Evolutionary conservation across 2,113 vertebrate genomes (phyloP).

Genomic region (Pteropus alecto): DNA sequence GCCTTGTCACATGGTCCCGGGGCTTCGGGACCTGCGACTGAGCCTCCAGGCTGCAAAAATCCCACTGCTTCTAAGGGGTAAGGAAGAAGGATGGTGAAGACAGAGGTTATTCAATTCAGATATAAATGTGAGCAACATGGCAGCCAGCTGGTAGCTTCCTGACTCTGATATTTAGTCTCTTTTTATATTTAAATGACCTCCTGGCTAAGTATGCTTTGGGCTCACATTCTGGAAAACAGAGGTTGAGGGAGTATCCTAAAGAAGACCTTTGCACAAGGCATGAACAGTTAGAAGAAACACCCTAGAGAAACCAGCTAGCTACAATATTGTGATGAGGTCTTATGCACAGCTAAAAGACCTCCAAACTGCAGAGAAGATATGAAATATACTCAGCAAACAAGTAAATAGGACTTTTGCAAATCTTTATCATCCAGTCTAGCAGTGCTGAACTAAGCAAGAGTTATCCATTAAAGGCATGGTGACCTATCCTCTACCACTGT

Average conservation of each 20-base stretch:
- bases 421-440: not conserved
- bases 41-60: not conserved
- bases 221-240: slow-evolving; percentile 9
- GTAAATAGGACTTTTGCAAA: slow-evolving; percentile 43
- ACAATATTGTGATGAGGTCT: not conserved
- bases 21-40: not conserved
- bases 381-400: slow-evolving; percentile 36
- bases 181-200: slow-evolving; percentile 7
- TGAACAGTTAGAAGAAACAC: not conserved
- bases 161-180: not conserved
- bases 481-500: slow-evolving; percentile 67
- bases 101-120: not conserved
- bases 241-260: not conserved
- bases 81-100: not conserved
- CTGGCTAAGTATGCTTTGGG: not conserved
- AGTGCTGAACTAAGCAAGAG: slow-evolving; percentile 44
- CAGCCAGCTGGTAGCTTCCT: not conserved
- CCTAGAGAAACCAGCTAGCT: not conserved
- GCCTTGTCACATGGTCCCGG: not conserved
- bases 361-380: not conserved
- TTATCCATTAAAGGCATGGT: slow-evolving; percentile 17
- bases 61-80: not conserved
- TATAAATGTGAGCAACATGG: not conserved
- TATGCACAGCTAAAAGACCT: not conserved
- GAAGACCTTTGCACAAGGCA: not conserved